Base-by-base conservation (phyloP, 1,140 invertebrate species). In the Papilio helenus region DNA sequence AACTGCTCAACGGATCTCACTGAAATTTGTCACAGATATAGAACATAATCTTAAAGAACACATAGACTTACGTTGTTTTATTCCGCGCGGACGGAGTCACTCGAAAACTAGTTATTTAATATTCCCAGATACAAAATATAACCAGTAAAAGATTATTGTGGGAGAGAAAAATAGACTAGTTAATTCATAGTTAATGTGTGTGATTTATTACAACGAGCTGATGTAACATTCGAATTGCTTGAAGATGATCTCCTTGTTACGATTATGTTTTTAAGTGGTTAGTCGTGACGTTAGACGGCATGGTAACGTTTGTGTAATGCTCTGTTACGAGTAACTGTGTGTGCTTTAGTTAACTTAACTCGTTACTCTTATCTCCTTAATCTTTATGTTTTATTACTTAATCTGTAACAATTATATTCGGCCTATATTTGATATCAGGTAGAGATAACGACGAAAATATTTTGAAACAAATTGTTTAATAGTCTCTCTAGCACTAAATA, bases 221-320 rank as follows among this genome's bases (percentile, higher is more conserved):
- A 65, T 26, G 14, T 72, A 72, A 74, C 39, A 49, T 74, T 74
- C 3, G 39, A 74, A 74, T 44, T 26, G 29, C 44, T 44, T 51
- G 20, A 74, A 49, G 72, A 46, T 51, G 72, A 74, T 74, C 72
- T 74, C 44, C n/a, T 74, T 74, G 46, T 74, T 46, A 44, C 39
- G 71, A 72, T 39, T 72, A 44, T 20, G 20, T 72, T 72, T 74
- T 74, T 74, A 74, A 74, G 72, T 74, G 72, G 39, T 46, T 4
- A 29, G 39, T 74, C 72, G 72, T 74, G 72, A 74, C n/a, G 72
- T 49, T 74, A 79, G 23, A 58, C 14, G 12, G 73, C 73, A 44
- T 74, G 78, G 80, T 81, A 81, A 81, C 79, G 68, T 74, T 76
- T 81, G 76, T 76, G 72, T 81, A 51, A 72, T 72, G 44, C 29